Evolutionary conservation across 2,888 invertebrate genomes (phyloP).

Genomic region (Thyatira batis): DNA sequence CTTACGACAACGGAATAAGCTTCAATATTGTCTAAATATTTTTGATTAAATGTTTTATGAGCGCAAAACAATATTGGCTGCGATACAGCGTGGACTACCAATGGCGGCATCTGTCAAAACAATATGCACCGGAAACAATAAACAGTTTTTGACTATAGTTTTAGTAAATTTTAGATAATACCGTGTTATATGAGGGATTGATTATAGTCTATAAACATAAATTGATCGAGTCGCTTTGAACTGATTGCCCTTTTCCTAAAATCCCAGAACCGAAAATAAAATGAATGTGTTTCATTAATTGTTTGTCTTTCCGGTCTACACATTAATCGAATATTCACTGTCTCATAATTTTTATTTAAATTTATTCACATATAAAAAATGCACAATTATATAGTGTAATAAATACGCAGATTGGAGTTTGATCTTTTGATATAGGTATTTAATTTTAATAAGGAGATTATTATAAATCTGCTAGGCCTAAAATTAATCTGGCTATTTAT

Average conservation of each 20-base stretch:
- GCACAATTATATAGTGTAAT: too few relatives aligned
- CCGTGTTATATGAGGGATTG: constrained; percentile 23
- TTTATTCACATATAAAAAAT: too few relatives aligned
- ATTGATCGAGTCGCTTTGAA: constrained; percentile 14
- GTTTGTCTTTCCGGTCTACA: not conserved
- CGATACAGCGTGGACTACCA: constrained; percentile 24
- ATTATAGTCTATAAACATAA: constrained; percentile 27
- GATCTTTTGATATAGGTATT: too few relatives aligned
- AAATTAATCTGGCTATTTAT: too few relatives aligned
- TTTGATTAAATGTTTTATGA: constrained; percentile 18
- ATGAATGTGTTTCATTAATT: not conserved
- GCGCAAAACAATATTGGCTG: constrained; percentile 20
- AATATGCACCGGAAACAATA: constrained; percentile 68
- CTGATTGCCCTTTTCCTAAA: not conserved
- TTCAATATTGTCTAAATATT: constrained; percentile 28
- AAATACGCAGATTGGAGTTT: too few relatives aligned
- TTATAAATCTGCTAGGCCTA: too few relatives aligned
- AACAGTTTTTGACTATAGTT: constrained; percentile 44
- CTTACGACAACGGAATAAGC: constrained; percentile 30
- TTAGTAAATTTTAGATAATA: constrained; percentile 39
- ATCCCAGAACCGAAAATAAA: not conserved
- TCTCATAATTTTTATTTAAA: not conserved
- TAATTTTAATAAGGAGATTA: too few relatives aligned
- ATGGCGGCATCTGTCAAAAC: constrained; percentile 71
- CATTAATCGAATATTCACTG: not conserved